Evolutionary conservation across 2,797 vertebrate genomes (phyloP).

Genomic region (Momotus momota): DNA sequence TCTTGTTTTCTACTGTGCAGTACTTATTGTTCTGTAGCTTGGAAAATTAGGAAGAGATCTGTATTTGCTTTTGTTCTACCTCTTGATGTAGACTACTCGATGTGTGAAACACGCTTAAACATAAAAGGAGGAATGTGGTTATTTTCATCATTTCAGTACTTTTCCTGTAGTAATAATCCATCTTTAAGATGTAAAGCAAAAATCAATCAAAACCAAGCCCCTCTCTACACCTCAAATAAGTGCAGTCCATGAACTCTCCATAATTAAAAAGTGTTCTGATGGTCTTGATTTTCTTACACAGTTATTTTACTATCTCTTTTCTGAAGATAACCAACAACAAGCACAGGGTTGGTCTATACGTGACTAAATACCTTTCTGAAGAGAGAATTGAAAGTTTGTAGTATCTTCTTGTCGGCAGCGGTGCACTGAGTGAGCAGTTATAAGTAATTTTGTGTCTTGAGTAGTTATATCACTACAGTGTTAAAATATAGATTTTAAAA

Average conservation of each 20-base stretch:
- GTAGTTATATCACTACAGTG: not conserved
- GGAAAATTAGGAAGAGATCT: not conserved
- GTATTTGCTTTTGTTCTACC: not conserved
- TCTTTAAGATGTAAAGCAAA: not conserved
- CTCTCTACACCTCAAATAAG: not conserved
- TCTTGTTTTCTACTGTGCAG: not conserved
- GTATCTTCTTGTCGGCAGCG: not conserved
- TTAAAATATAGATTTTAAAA: not conserved
- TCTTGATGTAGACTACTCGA: not conserved
- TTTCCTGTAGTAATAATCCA: not conserved
- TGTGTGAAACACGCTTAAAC: not conserved
- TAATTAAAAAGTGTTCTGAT: not conserved
- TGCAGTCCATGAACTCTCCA: not conserved
- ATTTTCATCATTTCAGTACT: not conserved
- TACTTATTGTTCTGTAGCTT: conserved; percentile 15
- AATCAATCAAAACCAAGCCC: not conserved
- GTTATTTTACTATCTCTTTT: not conserved
- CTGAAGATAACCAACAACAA: not conserved
- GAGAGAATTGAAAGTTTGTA: not conserved
- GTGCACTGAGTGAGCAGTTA: not conserved
- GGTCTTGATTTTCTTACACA: not conserved
- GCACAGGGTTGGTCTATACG: not conserved
- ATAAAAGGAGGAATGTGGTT: not conserved
- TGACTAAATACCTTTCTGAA: not conserved
- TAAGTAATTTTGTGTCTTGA: not conserved